Evolutionary conservation across 2,797 vertebrate genomes (phyloP), one percentile per base, ranked within the genome.

Genomic region (Macroramphosus scolopax): DNA sequence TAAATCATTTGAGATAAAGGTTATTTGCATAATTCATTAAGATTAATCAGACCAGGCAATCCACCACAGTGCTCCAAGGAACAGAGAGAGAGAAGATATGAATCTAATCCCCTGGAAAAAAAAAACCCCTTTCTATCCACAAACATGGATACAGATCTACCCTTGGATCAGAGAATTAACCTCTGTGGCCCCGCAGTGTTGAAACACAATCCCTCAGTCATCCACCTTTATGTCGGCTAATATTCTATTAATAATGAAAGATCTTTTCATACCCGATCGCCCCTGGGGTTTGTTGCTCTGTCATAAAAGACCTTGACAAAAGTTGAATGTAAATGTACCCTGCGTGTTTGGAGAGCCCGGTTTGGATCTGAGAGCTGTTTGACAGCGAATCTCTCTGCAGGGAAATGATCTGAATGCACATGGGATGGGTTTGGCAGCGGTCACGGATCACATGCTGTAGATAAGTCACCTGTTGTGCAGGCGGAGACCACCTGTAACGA

Each of bases 1-100:
- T 85, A 91, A 89, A 89, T 90, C 84, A 88, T 88, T 89, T 87
- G 87, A 90, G 89, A 90, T 89, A 88, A 87, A 85, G 85, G 62
- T 51, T 67, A 89, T 91, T 91, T 91, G 88, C 89, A 91, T 90
- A 90, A 91, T 91, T 91, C 88, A 91, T 90, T 89, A 89, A 86
- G 89, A 91, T 91, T 90, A 91, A 90, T 89, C 89, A 90, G 87
- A 85, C 71, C 57, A 70, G 76, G 72, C 82, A 79, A 88, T 86
- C 81, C 85, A 77, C 83, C 76, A 61, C 68, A 61, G 74, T 26
- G 73, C 83, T 81, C 70, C 11, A 18, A 82, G 80, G 79, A 81
- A 76, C 57, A 75, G 70, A 63, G 25, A 17, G 47, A 57, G 64
- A 50, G 71, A 72, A 82, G 75, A 84, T 74, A 78, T 72, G 78